Base-by-base conservation (phyloP, 2,888 invertebrate genomes). In the Drosophila greeni region DNA sequence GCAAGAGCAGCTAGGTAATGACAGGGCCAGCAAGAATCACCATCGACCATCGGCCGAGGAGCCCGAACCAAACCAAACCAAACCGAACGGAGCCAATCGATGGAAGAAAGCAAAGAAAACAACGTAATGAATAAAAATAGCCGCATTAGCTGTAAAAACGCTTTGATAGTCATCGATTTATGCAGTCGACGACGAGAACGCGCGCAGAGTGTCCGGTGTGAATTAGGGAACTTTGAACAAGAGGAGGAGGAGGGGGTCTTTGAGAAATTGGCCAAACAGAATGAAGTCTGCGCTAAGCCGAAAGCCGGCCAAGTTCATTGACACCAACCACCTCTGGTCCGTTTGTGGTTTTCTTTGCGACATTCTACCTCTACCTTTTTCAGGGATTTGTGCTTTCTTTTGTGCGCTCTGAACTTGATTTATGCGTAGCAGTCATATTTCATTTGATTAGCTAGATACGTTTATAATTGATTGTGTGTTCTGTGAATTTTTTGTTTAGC, bases 121-220 rank as follows among this genome's bases (percentile, higher is more conserved):
- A 78, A 77, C 76, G 81, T 79, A 83, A 85, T 85, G 82, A 76
- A 83, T 80, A 85, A 85, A 83, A 85, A 85, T 83, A 85, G 78
- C 76, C 76, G 72, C 73, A 83, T 82, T 83, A 85, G 83, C 85
- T 80, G 83, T 84, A 82, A 83, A 82, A 84, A 75, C 56, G 71
- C 70, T 73, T 75, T 79, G 82, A 82, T 83, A 80, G 80, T 78
- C 76, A 83, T 82, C 81, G 76, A 82, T 82, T 74, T 73, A 68
- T 70, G 70, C 64, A 62, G 59, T 29, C 43, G 54, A 24, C 48
- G 49, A 11, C 34, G 43, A 14, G 52, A 37, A 54, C 53, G 42
- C 53, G 42, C 49, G 34, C 47, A n/a, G 36, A 45, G 49, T 24
- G 39, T 43, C 45, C 51, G 58, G 61, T 68, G 67, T 62, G 64